Conservation (phyloP, 35 echinoderm and acorn worm species). For the Nesometra sesokonis region DNA sequence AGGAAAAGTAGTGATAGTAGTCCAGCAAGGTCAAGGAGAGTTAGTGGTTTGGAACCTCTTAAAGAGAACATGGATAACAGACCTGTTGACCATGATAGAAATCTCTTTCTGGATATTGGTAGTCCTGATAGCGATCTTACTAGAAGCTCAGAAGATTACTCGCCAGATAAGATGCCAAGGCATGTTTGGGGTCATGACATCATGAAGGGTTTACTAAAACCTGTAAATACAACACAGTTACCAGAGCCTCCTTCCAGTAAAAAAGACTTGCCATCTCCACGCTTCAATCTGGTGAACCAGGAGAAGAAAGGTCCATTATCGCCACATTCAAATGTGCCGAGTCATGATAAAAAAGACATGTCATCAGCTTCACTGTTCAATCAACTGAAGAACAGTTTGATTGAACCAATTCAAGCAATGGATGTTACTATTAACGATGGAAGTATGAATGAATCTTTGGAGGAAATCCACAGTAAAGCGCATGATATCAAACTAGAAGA, state of each 20-base stretch:
- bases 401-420: not conserved
- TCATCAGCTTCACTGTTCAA: no score
- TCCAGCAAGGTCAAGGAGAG: not conserved
- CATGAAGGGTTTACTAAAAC: not conserved
- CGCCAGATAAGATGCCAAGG: not conserved
- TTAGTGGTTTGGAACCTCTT: not conserved
- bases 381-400: not conserved
- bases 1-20: not conserved
- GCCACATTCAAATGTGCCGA: no score
- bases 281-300: no score
- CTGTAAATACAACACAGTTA: not conserved
- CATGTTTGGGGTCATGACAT: not conserved
- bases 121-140: not conserved
- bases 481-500: not conserved
- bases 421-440: not conserved
- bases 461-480: not conserved
- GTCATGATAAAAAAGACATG: not conserved
- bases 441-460: not conserved
- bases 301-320: no score
- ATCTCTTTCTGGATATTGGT: not conserved
- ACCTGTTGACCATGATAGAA: not conserved
- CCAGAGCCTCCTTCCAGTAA: not conserved
- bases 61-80: not conserved
- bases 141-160: not conserved
- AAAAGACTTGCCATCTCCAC: not conserved